Evolutionary conservation across 1,140 invertebrate species (phyloP), one percentile per base, ranked within the genome.

Genomic region (Paramacrobiotus metropolitanus): DNA sequence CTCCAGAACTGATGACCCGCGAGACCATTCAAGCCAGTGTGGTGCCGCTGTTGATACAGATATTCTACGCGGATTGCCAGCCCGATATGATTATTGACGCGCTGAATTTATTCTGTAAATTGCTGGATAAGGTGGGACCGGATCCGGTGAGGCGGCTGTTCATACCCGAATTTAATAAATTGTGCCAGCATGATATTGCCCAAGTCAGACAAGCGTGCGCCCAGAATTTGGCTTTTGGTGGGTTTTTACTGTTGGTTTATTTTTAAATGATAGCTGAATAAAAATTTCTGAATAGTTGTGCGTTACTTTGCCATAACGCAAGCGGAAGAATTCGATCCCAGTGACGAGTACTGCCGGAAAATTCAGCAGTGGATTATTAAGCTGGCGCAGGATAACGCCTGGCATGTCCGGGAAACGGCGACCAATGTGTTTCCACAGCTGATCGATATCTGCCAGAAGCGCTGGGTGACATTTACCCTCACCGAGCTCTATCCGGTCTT

Each of bases 371-470:
- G 28, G 48, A 24, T 55, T 55, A 24, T 55, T 4, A 9, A 15
- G 15, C 24, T 55, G 15, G 9, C 15, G 15, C 48, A 55, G 4
- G 48, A 55, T 24, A 20, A 20, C 28, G 48, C 48, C 4, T 55
- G 48, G 48, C 48, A 55, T 55, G 48, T 55, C 15, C 48, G 48
- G 4, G 48, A 55, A 55, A 55, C 48, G 28, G 48, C 28, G 4
- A 24, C 48, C 48, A 24, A 24, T 55, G 24, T 55, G 4, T 55
- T 55, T 28, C 48, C 48, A 9, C 48, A 55, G 28, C 15, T 55
- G 15, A 55, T 55, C 48, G 48, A 55, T 15, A 55, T 55, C 15
- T 55, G 48, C 24, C 48, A 55, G 4, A 55, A 55, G 24, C 15
- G 48, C 15, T 55, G 48, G 48, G 15, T 24, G 4, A 28, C 24